Percentiles rank a stretch among this genome's conserved stretches.
phyloP scores from a whole-genome alignment of 2,113 vertebrate species.

The Catagonus wagneri region DNA sequence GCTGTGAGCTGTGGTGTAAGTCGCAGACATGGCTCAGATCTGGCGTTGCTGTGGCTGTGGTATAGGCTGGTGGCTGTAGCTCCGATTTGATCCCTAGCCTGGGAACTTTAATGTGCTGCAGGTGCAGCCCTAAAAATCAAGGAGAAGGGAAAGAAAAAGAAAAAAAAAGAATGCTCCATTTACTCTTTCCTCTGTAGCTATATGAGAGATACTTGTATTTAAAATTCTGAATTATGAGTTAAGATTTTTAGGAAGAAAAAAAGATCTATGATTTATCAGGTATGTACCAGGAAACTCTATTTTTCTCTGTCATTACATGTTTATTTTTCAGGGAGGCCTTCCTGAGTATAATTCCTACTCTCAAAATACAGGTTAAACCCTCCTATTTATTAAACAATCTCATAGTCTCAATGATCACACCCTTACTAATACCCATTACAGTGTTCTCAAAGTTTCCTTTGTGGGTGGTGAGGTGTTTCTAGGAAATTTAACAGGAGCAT shows the following conservation, averaged over 20 bases:
- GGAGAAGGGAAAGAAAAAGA: too few species aligned
- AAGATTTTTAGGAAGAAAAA: conserved; percentile 26
- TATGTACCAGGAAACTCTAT: not conserved
- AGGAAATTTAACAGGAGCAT: not conserved
- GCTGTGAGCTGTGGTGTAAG: too few species aligned
- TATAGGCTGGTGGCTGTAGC: too few species aligned
- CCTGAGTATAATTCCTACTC: not conserved
- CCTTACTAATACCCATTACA: not conserved
- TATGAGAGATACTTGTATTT: not conserved
- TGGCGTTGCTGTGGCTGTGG: too few species aligned
- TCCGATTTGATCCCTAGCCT: too few species aligned
- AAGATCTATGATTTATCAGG: not conserved
- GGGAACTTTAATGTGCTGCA: too few species aligned
- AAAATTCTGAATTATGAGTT: conserved; percentile 46
- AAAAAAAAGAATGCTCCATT: not conserved
- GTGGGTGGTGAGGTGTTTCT: not conserved
- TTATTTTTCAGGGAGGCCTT: not conserved
- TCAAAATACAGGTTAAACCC: not conserved
- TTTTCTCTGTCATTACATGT: not conserved
- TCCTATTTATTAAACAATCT: not conserved
- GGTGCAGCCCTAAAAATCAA: too few species aligned
- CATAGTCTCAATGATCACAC: too few species aligned
- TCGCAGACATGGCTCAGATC: too few species aligned
- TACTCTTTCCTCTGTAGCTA: not conserved
- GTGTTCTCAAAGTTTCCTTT: not conserved